Percentiles rank a stretch among this genome's conserved stretches.
phyloP scores from a whole-genome alignment of 2,113 vertebrate genomes.

The Corydoras maculifer region DNA sequence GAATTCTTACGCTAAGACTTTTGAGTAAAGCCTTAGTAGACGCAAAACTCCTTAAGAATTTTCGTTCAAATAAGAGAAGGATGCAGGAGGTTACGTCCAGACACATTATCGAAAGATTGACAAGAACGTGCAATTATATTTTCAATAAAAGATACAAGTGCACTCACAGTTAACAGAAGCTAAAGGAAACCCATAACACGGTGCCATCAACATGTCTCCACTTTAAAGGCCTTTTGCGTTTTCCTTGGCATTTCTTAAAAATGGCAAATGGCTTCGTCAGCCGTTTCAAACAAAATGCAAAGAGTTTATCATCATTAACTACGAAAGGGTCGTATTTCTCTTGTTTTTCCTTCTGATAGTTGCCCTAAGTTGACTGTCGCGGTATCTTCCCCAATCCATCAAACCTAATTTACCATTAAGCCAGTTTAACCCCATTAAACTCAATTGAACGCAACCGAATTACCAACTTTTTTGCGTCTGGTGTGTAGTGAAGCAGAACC shows the following conservation, averaged over 20 bases:
- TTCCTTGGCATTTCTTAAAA: slow-evolving; percentile 4
- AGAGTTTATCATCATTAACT: no score
- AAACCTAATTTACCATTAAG: slow-evolving; percentile 15
- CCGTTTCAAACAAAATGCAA: no score
- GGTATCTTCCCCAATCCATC: slow-evolving; percentile 1
- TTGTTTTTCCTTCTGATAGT: slow-evolving; percentile 4
- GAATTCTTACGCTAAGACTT: slow-evolving; percentile 30
- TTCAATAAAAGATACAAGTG: slow-evolving; percentile 3
- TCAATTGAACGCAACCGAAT: slow-evolving; percentile 1
- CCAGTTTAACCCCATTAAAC: slow-evolving; percentile 26
- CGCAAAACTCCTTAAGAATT: slow-evolving; percentile 14
- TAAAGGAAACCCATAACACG: slow-evolving; percentile 20
- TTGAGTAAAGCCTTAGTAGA: slow-evolving; percentile 27
- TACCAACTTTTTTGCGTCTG: slow-evolving; percentile 4
- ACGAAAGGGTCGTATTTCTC: background rate
- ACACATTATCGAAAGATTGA: background rate
- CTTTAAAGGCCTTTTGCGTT: slow-evolving; percentile 5
- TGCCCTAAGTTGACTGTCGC: slow-evolving; percentile 1
- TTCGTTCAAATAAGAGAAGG: slow-evolving; percentile 4
- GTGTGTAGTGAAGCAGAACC: background rate
- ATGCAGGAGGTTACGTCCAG: slow-evolving; percentile 4
- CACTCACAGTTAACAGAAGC: background rate
- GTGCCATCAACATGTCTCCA: slow-evolving; percentile 20
- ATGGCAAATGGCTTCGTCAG: slow-evolving; percentile 6
- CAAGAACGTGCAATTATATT: slow-evolving; percentile 8